A percentile compares a stretch with the other conserved stretches of the same genome.
Conservation (phyloP, 2,888 invertebrate genomes). For the Andrena flavipes region DNA sequence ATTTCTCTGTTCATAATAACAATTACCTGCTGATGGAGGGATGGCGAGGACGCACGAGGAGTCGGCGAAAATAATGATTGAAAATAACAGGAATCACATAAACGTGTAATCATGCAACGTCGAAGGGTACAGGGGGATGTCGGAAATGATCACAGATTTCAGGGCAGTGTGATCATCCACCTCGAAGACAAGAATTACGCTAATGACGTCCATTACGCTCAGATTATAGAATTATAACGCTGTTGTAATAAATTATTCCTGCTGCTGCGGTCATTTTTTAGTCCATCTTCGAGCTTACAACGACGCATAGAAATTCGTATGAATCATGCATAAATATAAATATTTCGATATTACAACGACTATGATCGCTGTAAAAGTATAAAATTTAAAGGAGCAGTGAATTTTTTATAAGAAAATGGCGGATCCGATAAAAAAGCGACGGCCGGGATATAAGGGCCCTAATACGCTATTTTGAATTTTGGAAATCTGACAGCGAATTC, state of each 20-base stretch:
- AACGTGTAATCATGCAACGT: conserved; percentile 80
- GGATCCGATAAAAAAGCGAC: no score
- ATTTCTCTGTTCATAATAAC: conserved; percentile 77
- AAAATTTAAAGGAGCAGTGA: no score
- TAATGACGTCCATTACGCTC: conserved; percentile 81
- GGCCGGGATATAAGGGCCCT: no score
- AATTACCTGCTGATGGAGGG: conserved; percentile 73
- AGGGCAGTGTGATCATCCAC: conserved; percentile 73
- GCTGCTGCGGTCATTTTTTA: conserved; percentile 49
- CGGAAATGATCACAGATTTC: conserved; percentile 75
- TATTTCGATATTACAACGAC: not conserved
- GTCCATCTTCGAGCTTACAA: conserved; percentile 22
- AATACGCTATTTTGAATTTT: no score
- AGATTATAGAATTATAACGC: conserved; percentile 83
- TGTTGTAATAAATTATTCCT: conserved; percentile 79
- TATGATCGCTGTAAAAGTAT: no score
- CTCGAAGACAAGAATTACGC: conserved; percentile 82
- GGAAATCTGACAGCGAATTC: no score
- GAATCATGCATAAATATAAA: conserved; percentile 1
- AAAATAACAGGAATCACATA: conserved; percentile 83
- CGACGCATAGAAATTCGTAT: conserved; percentile 1
- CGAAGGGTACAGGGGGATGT: conserved; percentile 68
- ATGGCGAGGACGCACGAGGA: conserved; percentile 56
- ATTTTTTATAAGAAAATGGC: no score
- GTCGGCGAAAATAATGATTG: conserved; percentile 79